Conservation (phyloP, 2,797 vertebrate species). For the Luscinia megarhynchos region DNA sequence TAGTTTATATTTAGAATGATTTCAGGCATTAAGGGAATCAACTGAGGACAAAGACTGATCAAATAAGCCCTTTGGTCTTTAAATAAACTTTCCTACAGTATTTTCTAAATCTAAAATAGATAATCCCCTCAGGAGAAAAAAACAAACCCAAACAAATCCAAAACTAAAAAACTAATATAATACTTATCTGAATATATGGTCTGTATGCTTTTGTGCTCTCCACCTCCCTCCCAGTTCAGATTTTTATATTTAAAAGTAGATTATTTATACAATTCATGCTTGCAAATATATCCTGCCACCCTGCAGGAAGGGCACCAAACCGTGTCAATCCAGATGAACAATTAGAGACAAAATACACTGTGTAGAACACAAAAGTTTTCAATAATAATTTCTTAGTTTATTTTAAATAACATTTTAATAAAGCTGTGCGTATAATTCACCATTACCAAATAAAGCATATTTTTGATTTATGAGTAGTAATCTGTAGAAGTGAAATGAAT, state of each 20-base stretch:
- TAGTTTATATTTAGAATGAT: constrained; percentile 23
- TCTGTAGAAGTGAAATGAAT: not conserved
- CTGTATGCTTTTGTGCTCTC: not conserved
- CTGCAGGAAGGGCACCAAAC: not conserved
- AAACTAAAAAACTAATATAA: not conserved
- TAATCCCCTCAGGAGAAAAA: not conserved
- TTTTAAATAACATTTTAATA: constrained; percentile 25
- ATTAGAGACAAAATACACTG: not conserved
- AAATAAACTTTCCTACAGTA: not conserved
- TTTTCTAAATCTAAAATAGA: not conserved
- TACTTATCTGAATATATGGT: not conserved
- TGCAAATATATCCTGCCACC: not conserved
- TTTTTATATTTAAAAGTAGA: not conserved
- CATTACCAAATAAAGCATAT: not conserved
- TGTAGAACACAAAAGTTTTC: not conserved
- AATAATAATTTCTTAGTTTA: constrained; percentile 19
- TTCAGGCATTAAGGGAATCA: constrained; percentile 3
- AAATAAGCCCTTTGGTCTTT: not conserved
- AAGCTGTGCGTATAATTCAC: not conserved
- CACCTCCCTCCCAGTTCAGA: not conserved
- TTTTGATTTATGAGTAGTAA: not conserved
- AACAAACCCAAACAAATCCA: no score
- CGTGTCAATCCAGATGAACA: not conserved
- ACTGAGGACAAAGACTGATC: not conserved
- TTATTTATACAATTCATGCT: not conserved